Evolutionary conservation across 1,140 invertebrate species (phyloP).

Genomic region (Holcopasites calliopsidis): DNA sequence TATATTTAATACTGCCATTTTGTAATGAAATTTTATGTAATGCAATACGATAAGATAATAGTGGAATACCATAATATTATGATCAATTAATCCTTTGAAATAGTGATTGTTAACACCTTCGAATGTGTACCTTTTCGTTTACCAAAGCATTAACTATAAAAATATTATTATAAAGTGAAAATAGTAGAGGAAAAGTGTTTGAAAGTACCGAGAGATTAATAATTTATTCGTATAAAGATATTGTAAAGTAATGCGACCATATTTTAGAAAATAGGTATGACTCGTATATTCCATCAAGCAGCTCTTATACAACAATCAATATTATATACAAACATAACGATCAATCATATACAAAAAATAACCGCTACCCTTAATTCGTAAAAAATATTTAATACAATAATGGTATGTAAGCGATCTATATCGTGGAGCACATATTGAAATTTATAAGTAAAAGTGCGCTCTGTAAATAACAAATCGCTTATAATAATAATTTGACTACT

Average conservation of each 20-base stretch:
- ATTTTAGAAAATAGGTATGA: conserved; percentile 65
- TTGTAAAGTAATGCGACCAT: conserved; percentile 24
- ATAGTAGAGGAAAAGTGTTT: background rate
- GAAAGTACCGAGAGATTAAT: conserved; percentile 1
- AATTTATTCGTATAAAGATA: conserved; percentile 4
- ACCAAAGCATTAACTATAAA: background rate
- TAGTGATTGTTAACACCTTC: background rate
- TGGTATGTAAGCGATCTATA: conserved; percentile 34
- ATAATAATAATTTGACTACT: conserved; percentile 23
- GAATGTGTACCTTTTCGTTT: background rate
- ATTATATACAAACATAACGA: conserved; percentile 64
- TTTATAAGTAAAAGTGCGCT: conserved; percentile 39
- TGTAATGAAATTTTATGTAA: conserved; percentile 17
- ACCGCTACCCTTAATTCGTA: conserved; percentile 64
- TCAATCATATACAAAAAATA: conserved; percentile 68
- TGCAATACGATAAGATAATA: background rate
- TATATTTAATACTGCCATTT: conserved; percentile 36
- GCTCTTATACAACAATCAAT: conserved; percentile 62
- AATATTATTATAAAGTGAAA: background rate
- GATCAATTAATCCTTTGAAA: background rate
- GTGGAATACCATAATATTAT: conserved; percentile 1
- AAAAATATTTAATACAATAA: conserved; percentile 63
- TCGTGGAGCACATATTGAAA: conserved; percentile 35
- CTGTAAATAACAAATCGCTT: conserved; percentile 46
- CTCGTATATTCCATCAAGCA: conserved; percentile 63